Evolutionary conservation across 1,140 invertebrate genomes (phyloP), one percentile per base, ranked within the genome.

Genomic region (Sinella curviseta): DNA sequence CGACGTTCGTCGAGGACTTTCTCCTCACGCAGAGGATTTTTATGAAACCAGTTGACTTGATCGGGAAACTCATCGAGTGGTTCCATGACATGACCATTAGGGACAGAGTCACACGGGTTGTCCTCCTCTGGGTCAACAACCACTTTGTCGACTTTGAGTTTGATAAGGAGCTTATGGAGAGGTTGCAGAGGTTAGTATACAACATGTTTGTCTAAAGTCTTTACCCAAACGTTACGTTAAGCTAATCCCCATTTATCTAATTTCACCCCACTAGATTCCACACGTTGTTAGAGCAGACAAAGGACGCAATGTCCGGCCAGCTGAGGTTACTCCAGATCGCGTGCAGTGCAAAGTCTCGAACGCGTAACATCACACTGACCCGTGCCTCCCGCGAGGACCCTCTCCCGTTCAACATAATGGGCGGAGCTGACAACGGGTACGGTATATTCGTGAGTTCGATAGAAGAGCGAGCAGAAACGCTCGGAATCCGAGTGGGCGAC

Each of bases 71-170:
- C 2, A 75, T 75, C 36, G 34, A 3, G 75, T 87, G 87, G 86
- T 96, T 96, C 85, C 90, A 91, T 55, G 94, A 97, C 86, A 87
- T 91, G 1, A 89, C 90, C 74, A 90, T 94, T 3, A 88, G 96
- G 74, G 96, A 98, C 86, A 89, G 95, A 85, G 96, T 99, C 0
- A 97, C 97, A 0, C 89, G 97, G 77, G 96, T 99, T 0, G 94
- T 99, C 0, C 88, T 99, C 1, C 88, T 99, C 0, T 99, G 98
- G 98, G 97, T 99, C 0, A 99, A 99, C 86, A 99, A 99, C 87
- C 97, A 99, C 88, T 99, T 99, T 85, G 98, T 97, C 31, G 98
- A 99, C 86, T 99, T 99, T 88, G 98, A 99, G 88, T 97, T 93
- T 4, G 94, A 97, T 88, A 92, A 95, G 34, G 91, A 92, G 39